Conservation (phyloP, 1,140 invertebrate species). For the Calycopis cecrops region DNA sequence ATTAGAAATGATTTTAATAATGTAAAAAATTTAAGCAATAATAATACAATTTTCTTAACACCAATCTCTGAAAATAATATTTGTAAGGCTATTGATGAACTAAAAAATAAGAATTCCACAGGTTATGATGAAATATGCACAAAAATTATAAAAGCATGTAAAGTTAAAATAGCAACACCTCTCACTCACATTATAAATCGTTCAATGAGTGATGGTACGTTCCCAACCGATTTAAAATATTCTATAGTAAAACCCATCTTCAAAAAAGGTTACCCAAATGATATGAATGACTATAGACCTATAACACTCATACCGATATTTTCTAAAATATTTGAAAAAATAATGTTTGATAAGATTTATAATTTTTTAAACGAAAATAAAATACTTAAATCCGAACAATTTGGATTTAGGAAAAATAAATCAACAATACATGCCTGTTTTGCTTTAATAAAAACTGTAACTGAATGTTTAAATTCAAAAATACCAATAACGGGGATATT, state of each 20-base stretch:
- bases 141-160: background rate
- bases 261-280: too few species aligned
- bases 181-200: slow-evolving; percentile 5
- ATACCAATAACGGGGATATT: too few species aligned
- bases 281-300: too few species aligned
- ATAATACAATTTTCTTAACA: slow-evolving; percentile 7
- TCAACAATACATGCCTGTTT: too few species aligned
- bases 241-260: background rate
- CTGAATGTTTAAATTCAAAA: too few species aligned
- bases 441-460: too few species aligned
- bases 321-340: too few species aligned
- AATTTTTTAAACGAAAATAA: too few species aligned
- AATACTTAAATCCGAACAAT: too few species aligned
- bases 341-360: too few species aligned
- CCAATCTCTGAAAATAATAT: background rate
- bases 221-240: background rate
- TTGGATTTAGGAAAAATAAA: too few species aligned
- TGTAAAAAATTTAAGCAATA: background rate
- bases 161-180: background rate
- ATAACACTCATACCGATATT: too few species aligned
- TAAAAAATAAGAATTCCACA: background rate
- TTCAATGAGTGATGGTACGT: background rate
- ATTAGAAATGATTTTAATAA: background rate
- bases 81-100: background rate
- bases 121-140: slow-evolving; percentile 2